Conservation (phyloP, 2,797 vertebrate genomes). For the Chelon auratus region DNA sequence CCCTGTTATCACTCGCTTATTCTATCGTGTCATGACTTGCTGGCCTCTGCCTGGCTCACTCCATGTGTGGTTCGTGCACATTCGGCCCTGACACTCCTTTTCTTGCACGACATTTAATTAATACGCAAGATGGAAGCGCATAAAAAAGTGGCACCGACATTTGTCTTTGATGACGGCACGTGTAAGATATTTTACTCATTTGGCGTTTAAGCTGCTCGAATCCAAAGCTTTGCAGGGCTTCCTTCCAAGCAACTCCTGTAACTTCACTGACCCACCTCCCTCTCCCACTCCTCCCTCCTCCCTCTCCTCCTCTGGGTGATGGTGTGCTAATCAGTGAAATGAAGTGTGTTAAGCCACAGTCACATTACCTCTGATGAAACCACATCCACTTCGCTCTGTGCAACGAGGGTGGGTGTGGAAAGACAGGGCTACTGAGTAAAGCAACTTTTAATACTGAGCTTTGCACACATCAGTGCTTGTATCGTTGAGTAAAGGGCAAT, state of each 20-base stretch:
- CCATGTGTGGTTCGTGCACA: conserved; percentile 36
- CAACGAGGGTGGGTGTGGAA: conserved; percentile 18
- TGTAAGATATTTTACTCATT: not conserved
- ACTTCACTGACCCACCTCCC: not conserved
- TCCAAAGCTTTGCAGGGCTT: conserved; percentile 11
- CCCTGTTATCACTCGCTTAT: conserved; percentile 17
- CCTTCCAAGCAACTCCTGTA: conserved; percentile 3
- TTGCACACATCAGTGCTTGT: not conserved
- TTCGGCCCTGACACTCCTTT: conserved; percentile 12
- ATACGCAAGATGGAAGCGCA: conserved; percentile 8
- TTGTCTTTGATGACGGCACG: not conserved
- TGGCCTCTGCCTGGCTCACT: conserved; percentile 37
- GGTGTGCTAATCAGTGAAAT: conserved; percentile 54
- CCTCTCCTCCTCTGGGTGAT: conserved; percentile 4
- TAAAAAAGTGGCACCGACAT: not conserved
- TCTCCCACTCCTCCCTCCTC: no score
- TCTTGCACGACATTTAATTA: conserved; percentile 24
- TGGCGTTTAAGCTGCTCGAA: conserved; percentile 3
- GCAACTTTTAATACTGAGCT: conserved; percentile 13
- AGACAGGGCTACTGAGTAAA: not conserved
- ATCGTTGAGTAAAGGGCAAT: not conserved
- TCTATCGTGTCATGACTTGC: conserved; percentile 67
- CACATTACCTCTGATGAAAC: conserved; percentile 53
- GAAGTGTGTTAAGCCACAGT: conserved; percentile 51
- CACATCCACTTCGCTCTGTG: conserved; percentile 16